Conservation (phyloP, 2,113 vertebrate genomes). For the Dipodomys stephensi region DNA sequence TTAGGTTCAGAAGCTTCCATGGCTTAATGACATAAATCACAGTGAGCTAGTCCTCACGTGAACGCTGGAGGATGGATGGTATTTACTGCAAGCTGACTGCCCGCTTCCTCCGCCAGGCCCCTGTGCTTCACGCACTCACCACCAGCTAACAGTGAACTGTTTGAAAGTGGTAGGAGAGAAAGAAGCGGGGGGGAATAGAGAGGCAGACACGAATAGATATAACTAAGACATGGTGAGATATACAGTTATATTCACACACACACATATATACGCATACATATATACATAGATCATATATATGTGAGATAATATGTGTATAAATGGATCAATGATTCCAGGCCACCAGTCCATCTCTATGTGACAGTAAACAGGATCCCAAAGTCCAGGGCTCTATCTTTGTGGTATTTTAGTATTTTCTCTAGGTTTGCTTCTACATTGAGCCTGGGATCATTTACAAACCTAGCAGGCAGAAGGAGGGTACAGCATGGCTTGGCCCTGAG, state of each 20-base stretch:
- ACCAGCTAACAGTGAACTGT: not conserved
- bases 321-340: too few species aligned
- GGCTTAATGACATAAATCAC: conserved; percentile 7
- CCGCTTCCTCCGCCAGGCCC: not conserved
- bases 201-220: too few species aligned
- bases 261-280: too few species aligned
- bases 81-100: not conserved
- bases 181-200: not conserved
- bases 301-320: too few species aligned
- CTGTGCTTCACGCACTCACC: not conserved
- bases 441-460: not conserved
- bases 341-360: not conserved
- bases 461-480: not conserved
- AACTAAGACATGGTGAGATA: too few species aligned
- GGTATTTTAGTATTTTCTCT: not conserved
- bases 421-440: not conserved
- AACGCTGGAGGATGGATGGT: not conserved
- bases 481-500: not conserved
- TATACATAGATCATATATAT: too few species aligned
- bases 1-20: conserved; percentile 34
- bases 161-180: not conserved
- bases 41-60: not conserved
- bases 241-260: too few species aligned
- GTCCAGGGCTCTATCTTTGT: not conserved
- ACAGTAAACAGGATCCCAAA: not conserved